Evolutionary conservation across 1,140 invertebrate species (phyloP), one percentile per base, ranked within the genome.

Genomic region (Oryctes rhinoceros): DNA sequence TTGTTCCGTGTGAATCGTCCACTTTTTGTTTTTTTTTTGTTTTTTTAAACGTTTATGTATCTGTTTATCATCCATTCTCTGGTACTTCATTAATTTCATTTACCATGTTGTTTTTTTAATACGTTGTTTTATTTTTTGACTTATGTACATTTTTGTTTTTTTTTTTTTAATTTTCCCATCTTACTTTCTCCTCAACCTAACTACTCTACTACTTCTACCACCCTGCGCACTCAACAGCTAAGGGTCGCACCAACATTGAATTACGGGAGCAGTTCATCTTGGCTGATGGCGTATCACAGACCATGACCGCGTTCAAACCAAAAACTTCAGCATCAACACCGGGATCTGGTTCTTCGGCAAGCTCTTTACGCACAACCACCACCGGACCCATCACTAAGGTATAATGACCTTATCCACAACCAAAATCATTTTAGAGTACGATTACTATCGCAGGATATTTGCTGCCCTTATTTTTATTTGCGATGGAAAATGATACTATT

Each of bases 211-310:
- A 85, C 82, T 84, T 80, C 82, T 87, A 76, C 47, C 62, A 81
- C 85, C 79, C 79, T 87, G 86, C 86, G 89, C 86, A 89, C 88
- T 47, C 75, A 76, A 86, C 92, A 98, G 98, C 97, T 90, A 99
- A 99, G 91, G 98, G 98, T 92, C 94, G 98, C 90, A 99, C 98
- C 88, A 99, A 99, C 92, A 96, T 99, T 90, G 98, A 99, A 91
- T 94, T 99, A 87, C 92, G 98, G 85, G 98, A 99, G 90, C 96
- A 99, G 92, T 99, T 99, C 91, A 98, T 99, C 88, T 90, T 99
- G 91, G 97, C 98, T 84, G 96, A 98, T 88, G 97, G 97, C 86
- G 97, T 98, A 82, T 98, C 96, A 87, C 97, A 99, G 91, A 96
- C 95, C 86, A 98, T 99, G 97, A 95, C 97, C 85, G 95, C 96